Conservation (phyloP, 1,140 invertebrate species). For the Pantala flavescens region DNA sequence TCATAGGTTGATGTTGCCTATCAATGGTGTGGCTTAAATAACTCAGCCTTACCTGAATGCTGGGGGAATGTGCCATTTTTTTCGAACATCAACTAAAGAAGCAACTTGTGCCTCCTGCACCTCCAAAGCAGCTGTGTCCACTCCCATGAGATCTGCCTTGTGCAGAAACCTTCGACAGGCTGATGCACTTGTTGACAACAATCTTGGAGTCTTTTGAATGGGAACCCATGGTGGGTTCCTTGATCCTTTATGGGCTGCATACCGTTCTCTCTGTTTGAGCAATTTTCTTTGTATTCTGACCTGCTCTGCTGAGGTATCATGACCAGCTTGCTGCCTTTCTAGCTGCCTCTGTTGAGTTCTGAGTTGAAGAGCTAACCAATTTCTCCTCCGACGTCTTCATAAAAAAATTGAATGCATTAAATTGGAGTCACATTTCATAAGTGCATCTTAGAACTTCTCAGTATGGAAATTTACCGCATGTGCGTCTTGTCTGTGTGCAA, state of each 20-base stretch:
- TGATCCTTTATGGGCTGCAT: constrained; percentile 58
- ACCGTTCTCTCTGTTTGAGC: constrained; percentile 63
- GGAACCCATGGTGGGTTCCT: constrained; percentile 80
- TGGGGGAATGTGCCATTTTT: constrained; percentile 88
- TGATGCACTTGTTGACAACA: constrained; percentile 81
- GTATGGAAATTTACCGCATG: constrained; percentile 43
- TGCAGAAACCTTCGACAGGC: constrained; percentile 69
- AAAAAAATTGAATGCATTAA: constrained; percentile 13
- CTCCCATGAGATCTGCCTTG: constrained; percentile 85
- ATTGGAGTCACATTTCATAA: background rate
- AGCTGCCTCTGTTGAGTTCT: constrained; percentile 58
- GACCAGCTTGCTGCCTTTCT: constrained; percentile 37
- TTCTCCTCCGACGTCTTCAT: constrained; percentile 53
- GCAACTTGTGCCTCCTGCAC: constrained; percentile 68
- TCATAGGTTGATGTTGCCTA: no score
- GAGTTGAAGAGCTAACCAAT: constrained; percentile 79
- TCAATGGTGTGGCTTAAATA: no score
- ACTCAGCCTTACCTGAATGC: constrained; percentile 53
- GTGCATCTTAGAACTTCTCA: background rate
- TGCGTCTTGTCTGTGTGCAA: constrained; percentile 76
- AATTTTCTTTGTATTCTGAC: constrained; percentile 65
- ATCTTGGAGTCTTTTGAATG: constrained; percentile 84
- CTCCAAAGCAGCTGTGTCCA: constrained; percentile 65
- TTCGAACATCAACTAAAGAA: constrained; percentile 69
- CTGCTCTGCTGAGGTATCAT: constrained; percentile 46